These are phyloP conservation scores for Eurytoma californica DNA, from an alignment of 2,888 invertebrate genomes.

Conservation along the genomic window DNA sequence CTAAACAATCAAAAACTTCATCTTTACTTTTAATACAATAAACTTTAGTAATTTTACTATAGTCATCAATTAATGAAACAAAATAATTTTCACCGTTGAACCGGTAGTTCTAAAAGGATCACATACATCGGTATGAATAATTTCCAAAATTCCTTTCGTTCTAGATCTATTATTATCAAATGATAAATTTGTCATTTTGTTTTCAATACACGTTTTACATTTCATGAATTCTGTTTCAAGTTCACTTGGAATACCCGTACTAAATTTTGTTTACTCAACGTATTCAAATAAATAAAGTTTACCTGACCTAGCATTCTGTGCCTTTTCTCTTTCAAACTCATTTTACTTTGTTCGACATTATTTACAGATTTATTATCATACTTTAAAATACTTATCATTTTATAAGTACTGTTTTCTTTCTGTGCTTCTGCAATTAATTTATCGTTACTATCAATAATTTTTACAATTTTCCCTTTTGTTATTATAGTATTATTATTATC, in stretches of 20 bases:
- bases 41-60: neutral
- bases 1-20: neutral
- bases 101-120: neutral
- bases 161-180: constrained; percentile 3
- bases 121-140: constrained; percentile 10
- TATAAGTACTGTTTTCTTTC: neutral
- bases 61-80: neutral
- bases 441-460: no score
- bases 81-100: no score
- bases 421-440: neutral
- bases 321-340: constrained; percentile 6
- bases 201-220: neutral
- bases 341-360: neutral
- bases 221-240: neutral
- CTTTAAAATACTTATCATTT: neutral
- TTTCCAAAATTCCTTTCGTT: neutral
- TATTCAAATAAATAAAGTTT: neutral
- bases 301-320: neutral
- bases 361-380: neutral
- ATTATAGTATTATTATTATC: no score
- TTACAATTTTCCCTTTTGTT: no score
- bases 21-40: neutral
- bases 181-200: constrained; percentile 20
- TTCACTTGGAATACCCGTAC: neutral
- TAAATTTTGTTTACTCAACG: neutral